Evolutionary conservation across 2,888 invertebrate species (phyloP).

Genomic region (Acleris cristana): DNA sequence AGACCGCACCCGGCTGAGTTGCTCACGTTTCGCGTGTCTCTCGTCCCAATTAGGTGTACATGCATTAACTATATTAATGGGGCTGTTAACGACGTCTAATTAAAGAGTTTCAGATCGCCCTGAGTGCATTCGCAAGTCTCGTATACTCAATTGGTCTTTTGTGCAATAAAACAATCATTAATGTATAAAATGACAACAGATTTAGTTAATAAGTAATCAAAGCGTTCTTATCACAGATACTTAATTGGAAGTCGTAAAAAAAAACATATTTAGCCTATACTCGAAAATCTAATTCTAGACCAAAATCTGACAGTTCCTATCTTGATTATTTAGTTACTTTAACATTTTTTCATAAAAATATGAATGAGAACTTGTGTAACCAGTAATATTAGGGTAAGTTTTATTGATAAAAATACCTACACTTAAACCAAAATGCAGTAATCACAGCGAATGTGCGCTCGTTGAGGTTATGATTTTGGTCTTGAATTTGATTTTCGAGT

Average conservation of each 20-base stretch:
- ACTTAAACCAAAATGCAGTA: no score
- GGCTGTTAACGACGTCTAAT: conserved; percentile 31
- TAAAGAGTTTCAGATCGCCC: conserved; percentile 33
- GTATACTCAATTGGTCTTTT: conserved; percentile 3
- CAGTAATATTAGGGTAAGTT: no score
- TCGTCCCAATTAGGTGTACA: conserved; percentile 9
- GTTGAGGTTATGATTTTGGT: no score
- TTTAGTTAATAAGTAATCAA: not conserved
- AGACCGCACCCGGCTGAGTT: conserved; percentile 10
- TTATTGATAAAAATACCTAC: no score
- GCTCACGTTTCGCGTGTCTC: conserved; percentile 4
- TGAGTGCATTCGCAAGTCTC: conserved; percentile 14
- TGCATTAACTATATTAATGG: conserved; percentile 20
- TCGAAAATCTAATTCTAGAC: no score
- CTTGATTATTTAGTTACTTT: no score
- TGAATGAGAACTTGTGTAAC: no score
- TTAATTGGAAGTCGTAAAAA: not conserved
- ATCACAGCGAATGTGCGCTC: no score
- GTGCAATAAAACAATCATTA: not conserved
- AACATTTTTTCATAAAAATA: no score
- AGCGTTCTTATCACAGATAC: not conserved
- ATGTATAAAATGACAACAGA: not conserved
- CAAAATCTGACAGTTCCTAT: no score
- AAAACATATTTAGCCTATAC: no score
- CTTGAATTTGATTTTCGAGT: no score